A percentile compares a stretch with the other conserved stretches of the same genome.
Evolutionary conservation across 2,888 invertebrate species (phyloP).

Genomic region (Napeogenes sylphis): DNA sequence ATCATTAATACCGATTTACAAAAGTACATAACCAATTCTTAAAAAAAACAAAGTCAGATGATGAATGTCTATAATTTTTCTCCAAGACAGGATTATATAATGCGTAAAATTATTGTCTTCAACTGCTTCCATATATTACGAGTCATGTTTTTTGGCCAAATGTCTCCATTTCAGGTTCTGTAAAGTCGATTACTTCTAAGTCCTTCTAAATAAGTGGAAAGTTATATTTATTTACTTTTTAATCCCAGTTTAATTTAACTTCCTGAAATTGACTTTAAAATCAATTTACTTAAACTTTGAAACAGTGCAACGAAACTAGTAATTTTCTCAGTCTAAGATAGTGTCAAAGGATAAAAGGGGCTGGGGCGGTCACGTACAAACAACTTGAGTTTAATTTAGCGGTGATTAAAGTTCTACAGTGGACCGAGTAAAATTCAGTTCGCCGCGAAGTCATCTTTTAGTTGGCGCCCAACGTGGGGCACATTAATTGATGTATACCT

Average conservation of each 20-base stretch:
- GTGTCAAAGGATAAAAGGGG: conserved; percentile 22
- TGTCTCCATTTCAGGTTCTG: conserved; percentile 37
- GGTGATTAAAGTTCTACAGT: conserved; percentile 54
- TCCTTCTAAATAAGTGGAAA: not conserved
- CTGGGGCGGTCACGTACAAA: conserved; percentile 48
- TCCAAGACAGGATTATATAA: conserved; percentile 68
- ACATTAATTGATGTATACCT: conserved; percentile 34
- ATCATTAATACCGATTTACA: no score
- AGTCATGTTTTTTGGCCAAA: conserved; percentile 22
- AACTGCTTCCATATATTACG: conserved; percentile 57
- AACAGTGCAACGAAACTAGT: conserved; percentile 16
- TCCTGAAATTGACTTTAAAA: conserved; percentile 6
- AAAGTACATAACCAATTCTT: not conserved
- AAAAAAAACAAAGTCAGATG: conserved; percentile 50
- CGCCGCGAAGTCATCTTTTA: conserved; percentile 19
- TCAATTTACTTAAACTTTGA: conserved; percentile 40
- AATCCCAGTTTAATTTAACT: conserved; percentile 2
- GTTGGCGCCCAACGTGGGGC: conserved; percentile 43
- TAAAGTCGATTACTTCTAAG: not conserved
- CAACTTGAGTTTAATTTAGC: conserved; percentile 59
- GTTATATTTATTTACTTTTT: not conserved
- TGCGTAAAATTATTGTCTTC: conserved; percentile 72
- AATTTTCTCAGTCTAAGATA: conserved; percentile 26
- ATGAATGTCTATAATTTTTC: conserved; percentile 62
- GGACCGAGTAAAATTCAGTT: conserved; percentile 36